Evolutionary conservation across 2,888 invertebrate species (phyloP).

Genomic region (Lissocephala sabroskyi): DNA sequence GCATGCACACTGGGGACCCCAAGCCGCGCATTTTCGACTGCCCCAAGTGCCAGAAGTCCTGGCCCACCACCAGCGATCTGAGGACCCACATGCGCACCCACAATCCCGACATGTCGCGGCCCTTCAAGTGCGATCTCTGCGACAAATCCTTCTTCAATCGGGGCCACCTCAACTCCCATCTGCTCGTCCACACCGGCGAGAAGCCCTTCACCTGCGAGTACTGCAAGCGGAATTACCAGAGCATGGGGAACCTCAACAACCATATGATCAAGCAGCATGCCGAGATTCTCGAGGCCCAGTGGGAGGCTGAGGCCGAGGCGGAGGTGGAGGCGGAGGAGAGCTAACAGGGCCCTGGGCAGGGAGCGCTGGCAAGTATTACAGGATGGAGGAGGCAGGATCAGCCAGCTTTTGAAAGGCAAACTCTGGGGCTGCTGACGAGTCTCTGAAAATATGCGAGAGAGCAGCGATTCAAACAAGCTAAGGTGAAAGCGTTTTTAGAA

Average conservation of each 20-base stretch:
- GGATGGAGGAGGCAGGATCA: neutral
- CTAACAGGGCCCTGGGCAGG: neutral
- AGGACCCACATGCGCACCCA: conserved; percentile 65
- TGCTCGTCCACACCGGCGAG: conserved; percentile 67
- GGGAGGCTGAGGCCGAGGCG: conserved; percentile 13
- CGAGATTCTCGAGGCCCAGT: conserved; percentile 30
- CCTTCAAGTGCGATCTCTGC: conserved; percentile 56
- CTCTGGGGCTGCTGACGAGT: no score
- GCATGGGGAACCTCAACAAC: conserved; percentile 64
- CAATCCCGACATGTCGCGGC: conserved; percentile 53
- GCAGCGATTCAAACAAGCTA: conserved; percentile 21
- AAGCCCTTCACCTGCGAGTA: conserved; percentile 60
- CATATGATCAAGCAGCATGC: conserved; percentile 51
- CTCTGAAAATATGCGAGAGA: neutral
- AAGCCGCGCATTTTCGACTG: conserved; percentile 60
- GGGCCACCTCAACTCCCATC: conserved; percentile 60
- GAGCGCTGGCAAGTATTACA: neutral
- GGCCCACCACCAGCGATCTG: conserved; percentile 64
- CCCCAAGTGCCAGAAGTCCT: conserved; percentile 55
- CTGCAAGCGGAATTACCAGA: conserved; percentile 59
- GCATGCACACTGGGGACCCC: conserved; percentile 59
- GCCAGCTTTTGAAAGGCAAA: neutral
- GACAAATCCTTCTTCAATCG: conserved; percentile 61
- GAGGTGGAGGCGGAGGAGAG: conserved; percentile 24
- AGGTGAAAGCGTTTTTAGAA: conserved; percentile 22